Evolutionary conservation across 1,140 invertebrate genomes (phyloP), one percentile per base, ranked within the genome.

Genomic region (Sitodiplosis mosellana): DNA sequence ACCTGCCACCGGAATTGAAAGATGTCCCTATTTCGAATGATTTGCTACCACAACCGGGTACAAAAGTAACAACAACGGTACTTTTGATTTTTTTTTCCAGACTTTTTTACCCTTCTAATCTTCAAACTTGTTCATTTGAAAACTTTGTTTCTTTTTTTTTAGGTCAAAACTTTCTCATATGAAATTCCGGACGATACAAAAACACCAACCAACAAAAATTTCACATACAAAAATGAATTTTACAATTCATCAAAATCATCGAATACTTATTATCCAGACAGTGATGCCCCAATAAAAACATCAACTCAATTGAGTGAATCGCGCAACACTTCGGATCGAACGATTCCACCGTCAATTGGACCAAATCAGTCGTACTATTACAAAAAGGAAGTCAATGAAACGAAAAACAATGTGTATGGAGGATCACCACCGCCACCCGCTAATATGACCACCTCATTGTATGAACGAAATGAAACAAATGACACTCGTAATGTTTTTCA

Each of bases 131-230:
- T n/a, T n/a, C n/a, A n/a, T n/a, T n/a, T n/a, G n/a, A n/a, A n/a
- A n/a, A n/a, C n/a, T n/a, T n/a, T n/a, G 11, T 14, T 27, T 45
- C 22, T 45, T 17, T n/a, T n/a, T 27, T 27, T 33, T 45, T 33
- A 45, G 0, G 73, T 80, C 42, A 81, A 80, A 60, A 83, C 80
- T 1, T 83, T 83, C 65, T 83, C 80, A 10, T 83, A 83, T 61
- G 79, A 83, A 64, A 74, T 84, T 51, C 80, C 81, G 6, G 73
- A 75, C 10, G 69, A 69, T 22, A 70, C 69, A 41, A 71, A 74
- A 49, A 67, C 67, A 11, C 69, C 75, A 52, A 57, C 69, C 45
- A 61, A 55, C 45, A 61, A 59, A 36, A 61, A 33, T 22, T 2
- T 49, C 2, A 19, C 40, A 15, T 49, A 46, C 33, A 46, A 49